Base-by-base conservation (phyloP, 2,888 invertebrate genomes). In the Parnassius smintheus region DNA sequence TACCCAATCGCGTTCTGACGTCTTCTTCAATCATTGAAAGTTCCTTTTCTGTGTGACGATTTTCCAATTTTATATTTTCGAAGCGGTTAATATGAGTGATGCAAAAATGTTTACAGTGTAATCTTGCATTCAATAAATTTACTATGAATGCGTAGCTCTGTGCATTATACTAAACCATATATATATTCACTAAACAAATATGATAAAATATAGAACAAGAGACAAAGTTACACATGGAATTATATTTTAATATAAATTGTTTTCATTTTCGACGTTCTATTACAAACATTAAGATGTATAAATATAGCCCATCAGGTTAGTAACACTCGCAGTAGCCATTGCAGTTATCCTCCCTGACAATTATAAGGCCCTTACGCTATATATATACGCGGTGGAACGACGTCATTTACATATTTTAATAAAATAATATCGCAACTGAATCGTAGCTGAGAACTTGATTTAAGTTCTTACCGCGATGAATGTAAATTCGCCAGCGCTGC, bases 381-480 rank as follows among this genome's bases (percentile, higher is more conserved):
- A 85, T 84, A 85, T 84, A 85, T 83, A 77, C 82, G 83, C 80
- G 75, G 73, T 80, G 80, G 79, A 88, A 88, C 82, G 85, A 82
- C 83, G 79, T 83, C 87, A 90, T 91, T 90, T 91, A 88, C 91
- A 91, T 91, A 91, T 91, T 91, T 90, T 91, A 91, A 91, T 91
- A 91, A 91, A 91, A 91, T 91, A 88, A 90, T 91, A 91, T 90
- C 88, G 88, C 89, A 91, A 89, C 89, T 88, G 91, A 91, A 91
- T 90, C 88, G 91, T 90, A 89, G 90, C 90, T 85, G 90, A 89
- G 91, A 91, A 90, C 90, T 89, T 90, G 91, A 91, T 91, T 91
- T 90, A 91, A 91, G 91, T 91, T 90, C 90, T 91, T 91, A 91
- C 90, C 86, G 85, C 90, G 89, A 91, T 91, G 90, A 91, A 91